These are phyloP conservation scores for Zoanthus sansibaricus DNA, from an alignment of 92 coral and sea anemone genomes.

Conservation along the genomic window DNA sequence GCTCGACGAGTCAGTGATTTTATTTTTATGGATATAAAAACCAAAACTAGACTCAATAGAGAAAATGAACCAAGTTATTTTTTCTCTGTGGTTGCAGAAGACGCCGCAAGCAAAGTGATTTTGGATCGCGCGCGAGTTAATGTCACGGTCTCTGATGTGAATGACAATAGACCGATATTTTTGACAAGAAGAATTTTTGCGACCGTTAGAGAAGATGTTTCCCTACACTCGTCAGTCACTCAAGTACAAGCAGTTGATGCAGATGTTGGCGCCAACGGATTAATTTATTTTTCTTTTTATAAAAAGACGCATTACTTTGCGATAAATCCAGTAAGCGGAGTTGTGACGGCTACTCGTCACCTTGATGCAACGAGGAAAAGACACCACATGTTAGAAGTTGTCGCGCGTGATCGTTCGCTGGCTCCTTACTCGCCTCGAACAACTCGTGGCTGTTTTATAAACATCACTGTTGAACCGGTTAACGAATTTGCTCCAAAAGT, in stretches of 20 bases:
- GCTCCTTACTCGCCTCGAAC: constrained; percentile 59
- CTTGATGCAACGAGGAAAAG: constrained; percentile 61
- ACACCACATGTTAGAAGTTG: constrained; percentile 63
- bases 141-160: constrained; percentile 75
- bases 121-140: constrained; percentile 84
- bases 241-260: constrained; percentile 81
- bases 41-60: constrained; percentile 71
- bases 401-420: constrained; percentile 75
- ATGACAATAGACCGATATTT: constrained; percentile 86
- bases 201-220: constrained; percentile 77
- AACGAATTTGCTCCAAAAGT: constrained; percentile 85
- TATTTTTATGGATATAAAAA: constrained; percentile 77
- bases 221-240: constrained; percentile 82
- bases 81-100: constrained; percentile 77
- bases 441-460: constrained; percentile 68
- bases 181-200: constrained; percentile 57
- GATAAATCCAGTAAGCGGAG: constrained; percentile 85
- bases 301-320: constrained; percentile 76
- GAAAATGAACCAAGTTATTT: constrained; percentile 70
- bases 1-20: constrained; percentile 82
- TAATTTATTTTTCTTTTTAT: constrained; percentile 84
- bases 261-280: constrained; percentile 82
- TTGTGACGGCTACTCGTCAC: constrained; percentile 77
- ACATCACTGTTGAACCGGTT: constrained; percentile 70
- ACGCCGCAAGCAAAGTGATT: constrained; percentile 61